Base-by-base conservation (phyloP, 2,113 vertebrate species). In the Neolamprologus longior region DNA sequence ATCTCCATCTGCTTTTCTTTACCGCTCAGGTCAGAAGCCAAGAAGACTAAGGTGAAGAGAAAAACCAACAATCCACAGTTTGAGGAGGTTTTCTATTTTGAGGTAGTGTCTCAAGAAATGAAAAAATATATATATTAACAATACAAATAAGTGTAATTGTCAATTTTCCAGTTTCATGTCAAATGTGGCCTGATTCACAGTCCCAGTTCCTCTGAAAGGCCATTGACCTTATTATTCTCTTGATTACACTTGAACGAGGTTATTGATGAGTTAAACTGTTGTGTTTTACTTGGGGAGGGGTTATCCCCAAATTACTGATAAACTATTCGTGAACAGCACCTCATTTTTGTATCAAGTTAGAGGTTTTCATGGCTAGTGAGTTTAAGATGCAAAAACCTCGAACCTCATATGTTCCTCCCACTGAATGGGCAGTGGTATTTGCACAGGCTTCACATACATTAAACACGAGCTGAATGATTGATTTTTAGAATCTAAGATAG, bases 41-140 rank as follows among this genome's bases (percentile, higher is more conserved):
- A 99, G 95, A 99, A 99, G 96, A 99, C 98, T 7, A 99, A 99
- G 93, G 98, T 98, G 90, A 99, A 98, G 88, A 97, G 98, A 96
- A 99, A 98, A 97, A 99, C 97, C 81, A 99, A 98, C 97, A 99
- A 99, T 86, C 99, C 99, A 33, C 98, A 99, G 93, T 99, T 98
- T 89, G 98, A 99, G 3, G 99, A 99, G 94, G 97, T 98, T 94
- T 99, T 99, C 95, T 99, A 98, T 94, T 99, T 99, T 91, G 98
- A 99, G 98, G 99, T 99, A 61, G 11, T 80, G 83, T 10, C 19
- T 66, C 33, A 40, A 54, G 53, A 55, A n/a, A 28, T 50, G 6
- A 45, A 73, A 73, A 17, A 7, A 28, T 2, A 61, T 10, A 10
- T 61, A 50, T 10, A 50, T 19, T 28, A 50, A 50, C 24, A 78